Conservation (phyloP, 2,888 invertebrate genomes). For the Nezara viridula region DNA sequence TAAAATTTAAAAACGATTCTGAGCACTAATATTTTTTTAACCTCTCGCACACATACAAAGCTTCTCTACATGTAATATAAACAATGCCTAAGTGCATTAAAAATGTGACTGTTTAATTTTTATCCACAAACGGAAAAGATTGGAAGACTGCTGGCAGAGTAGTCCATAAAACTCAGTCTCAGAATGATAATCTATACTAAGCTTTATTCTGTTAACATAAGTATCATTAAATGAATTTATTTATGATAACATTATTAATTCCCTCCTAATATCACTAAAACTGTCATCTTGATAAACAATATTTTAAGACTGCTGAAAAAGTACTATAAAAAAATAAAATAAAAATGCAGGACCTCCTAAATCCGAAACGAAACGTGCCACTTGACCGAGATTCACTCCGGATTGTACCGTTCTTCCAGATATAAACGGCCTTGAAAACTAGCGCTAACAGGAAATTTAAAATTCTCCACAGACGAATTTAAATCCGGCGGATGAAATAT, state of each 20-base stretch:
- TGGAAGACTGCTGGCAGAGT: too few relatives aligned
- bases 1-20: too few relatives aligned
- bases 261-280: neutral
- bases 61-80: too few relatives aligned
- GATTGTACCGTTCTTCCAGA: slow-evolving; percentile 15
- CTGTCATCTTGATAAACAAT: neutral
- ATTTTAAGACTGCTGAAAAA: neutral
- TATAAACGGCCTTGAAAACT: slow-evolving; percentile 20
- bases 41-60: too few relatives aligned
- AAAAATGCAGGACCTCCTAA: neutral
- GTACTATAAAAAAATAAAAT: neutral
- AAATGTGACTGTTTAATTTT: too few relatives aligned
- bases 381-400: neutral
- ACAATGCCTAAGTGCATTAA: too few relatives aligned
- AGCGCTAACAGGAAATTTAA: neutral
- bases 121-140: too few relatives aligned
- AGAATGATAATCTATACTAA: neutral
- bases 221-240: neutral
- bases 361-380: neutral
- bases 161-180: neutral
- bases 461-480: slow-evolving; percentile 34
- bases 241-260: neutral
- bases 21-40: too few relatives aligned
- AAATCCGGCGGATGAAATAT: slow-evolving; percentile 26
- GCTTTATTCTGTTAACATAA: neutral